These are phyloP conservation scores for Chrysotoxum bicinctum DNA, from an alignment of 2,888 invertebrate genomes.

Conservation along the genomic window DNA sequence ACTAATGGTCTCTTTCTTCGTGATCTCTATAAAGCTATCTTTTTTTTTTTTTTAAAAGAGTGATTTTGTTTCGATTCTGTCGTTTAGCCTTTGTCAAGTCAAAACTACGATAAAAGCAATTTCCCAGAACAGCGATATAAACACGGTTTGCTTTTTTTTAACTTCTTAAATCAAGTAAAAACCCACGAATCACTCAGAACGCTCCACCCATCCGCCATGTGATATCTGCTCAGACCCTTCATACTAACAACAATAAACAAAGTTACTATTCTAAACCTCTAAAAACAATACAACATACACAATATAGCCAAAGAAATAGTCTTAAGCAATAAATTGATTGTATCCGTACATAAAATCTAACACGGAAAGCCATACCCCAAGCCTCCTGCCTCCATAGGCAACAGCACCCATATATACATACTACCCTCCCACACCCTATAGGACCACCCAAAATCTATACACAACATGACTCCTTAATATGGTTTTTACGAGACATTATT, in stretches of 20 bases:
- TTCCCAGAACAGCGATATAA: too few species aligned
- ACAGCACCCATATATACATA: not conserved
- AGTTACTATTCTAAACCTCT: not conserved
- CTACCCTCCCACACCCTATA: not conserved
- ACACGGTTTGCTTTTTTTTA: not conserved
- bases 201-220: not conserved
- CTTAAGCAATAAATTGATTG: conserved; percentile 44
- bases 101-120: too few species aligned
- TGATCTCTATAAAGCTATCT: too few species aligned
- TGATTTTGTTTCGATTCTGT: too few species aligned
- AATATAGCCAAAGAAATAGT: conserved; percentile 15
- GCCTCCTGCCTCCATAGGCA: not conserved
- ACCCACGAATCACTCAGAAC: not conserved
- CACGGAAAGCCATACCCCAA: not conserved
- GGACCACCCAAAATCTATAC: conserved; percentile 38
- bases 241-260: conserved; percentile 15
- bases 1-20: too few species aligned
- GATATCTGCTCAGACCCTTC: not conserved
- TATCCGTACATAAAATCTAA: conserved; percentile 29
- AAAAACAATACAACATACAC: not conserved
- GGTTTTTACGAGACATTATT: conserved; percentile 48
- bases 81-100: too few species aligned
- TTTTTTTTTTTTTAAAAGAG: too few species aligned
- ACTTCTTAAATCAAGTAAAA: not conserved
- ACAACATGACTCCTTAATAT: conserved; percentile 53